Percentiles rank a stretch among this genome's conserved stretches.
Evolutionary conservation across 2,888 invertebrate species (phyloP).

Genomic region (Eurytoma californica): DNA sequence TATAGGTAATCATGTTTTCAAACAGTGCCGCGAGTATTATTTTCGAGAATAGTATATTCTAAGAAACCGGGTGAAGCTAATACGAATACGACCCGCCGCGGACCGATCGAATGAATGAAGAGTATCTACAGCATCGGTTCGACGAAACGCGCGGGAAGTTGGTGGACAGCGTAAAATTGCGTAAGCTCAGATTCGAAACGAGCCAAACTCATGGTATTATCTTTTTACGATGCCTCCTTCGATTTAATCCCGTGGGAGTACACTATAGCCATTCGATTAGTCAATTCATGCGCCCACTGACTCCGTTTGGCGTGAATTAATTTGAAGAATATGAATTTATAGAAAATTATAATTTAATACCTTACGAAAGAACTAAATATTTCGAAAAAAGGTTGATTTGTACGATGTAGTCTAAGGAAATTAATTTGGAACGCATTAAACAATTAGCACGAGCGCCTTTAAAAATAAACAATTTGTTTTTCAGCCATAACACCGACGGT

Average conservation of each 20-base stretch:
- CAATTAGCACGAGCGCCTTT: not conserved
- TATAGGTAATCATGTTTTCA: no score
- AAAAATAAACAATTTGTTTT: conserved; percentile 46
- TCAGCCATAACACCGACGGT: conserved; percentile 39
- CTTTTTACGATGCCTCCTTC: not conserved
- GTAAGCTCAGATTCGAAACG: not conserved
- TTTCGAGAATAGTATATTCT: not conserved
- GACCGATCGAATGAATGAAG: not conserved
- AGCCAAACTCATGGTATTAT: not conserved
- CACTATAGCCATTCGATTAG: no score
- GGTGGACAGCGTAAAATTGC: not conserved
- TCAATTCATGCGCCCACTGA: no score
- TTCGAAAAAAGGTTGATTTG: no score
- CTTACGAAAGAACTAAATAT: no score
- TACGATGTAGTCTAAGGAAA: no score
- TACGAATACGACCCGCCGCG: not conserved
- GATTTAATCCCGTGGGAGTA: not conserved
- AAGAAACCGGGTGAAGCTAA: conserved; percentile 2
- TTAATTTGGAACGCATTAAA: no score
- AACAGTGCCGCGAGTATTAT: no score
- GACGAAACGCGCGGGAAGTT: conserved; percentile 31
- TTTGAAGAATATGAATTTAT: no score
- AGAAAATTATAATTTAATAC: no score
- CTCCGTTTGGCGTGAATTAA: no score
- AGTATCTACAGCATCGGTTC: not conserved